A percentile compares a stretch with the other conserved stretches of the same genome.
phyloP scores from a whole-genome alignment of 2,113 vertebrate genomes.

The Cinclus mexicanus region DNA sequence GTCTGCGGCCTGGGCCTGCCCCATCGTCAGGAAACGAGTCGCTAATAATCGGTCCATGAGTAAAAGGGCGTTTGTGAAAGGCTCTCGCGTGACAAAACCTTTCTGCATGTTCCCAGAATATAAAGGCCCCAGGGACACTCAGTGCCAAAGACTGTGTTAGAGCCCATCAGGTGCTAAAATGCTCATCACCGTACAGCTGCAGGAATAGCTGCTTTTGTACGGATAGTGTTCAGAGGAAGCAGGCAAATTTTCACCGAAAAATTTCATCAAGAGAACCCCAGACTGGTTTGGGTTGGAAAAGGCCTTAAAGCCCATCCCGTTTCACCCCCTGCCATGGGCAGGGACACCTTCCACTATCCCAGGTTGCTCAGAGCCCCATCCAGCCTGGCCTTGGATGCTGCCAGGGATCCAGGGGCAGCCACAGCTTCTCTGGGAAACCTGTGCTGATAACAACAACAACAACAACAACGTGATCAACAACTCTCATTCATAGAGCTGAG shows the following conservation, averaged over 20 bases:
- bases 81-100: neutral
- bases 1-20: fast-evolving
- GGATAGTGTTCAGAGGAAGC: neutral
- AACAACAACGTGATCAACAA: neutral
- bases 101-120: neutral
- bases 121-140: fast-evolving
- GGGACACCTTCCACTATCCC: neutral
- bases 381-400: neutral
- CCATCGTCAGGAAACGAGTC: neutral
- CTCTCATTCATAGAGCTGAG: neutral
- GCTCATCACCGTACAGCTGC: fast-evolving
- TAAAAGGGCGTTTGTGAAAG: neutral
- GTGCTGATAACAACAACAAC: too few relatives aligned
- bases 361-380: fast-evolving
- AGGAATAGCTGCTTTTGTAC: neutral
- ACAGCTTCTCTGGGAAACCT: fast-evolving
- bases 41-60: neutral
- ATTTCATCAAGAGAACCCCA: too few relatives aligned
- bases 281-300: too few relatives aligned
- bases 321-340: neutral
- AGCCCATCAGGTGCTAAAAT: neutral
- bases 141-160: fast-evolving
- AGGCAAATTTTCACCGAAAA: neutral
- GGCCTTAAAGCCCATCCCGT: too few relatives aligned
- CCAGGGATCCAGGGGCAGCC: neutral